Evolutionary conservation across 2,888 invertebrate genomes (phyloP).

Genomic region (Petrolisthes cinctipes): DNA sequence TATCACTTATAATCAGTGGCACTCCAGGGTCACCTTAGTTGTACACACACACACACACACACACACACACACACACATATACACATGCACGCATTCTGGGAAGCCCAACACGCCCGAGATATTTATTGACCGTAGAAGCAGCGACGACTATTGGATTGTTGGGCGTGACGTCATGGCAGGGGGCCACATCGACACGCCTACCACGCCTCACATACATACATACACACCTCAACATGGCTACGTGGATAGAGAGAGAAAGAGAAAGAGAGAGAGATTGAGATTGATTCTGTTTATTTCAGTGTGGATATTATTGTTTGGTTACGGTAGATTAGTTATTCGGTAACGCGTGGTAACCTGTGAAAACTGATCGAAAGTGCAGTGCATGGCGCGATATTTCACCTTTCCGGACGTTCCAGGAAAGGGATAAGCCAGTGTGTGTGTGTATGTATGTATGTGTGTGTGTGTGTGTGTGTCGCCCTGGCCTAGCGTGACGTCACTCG

Average conservation of each 20-base stretch:
- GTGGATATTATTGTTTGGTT: too few relatives aligned
- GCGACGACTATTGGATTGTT: slow-evolving; percentile 21
- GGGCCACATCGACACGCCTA: not conserved
- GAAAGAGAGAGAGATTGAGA: too few relatives aligned
- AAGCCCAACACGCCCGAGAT: slow-evolving; percentile 13
- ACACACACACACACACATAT: slow-evolving; percentile 21
- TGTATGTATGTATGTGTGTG: slow-evolving; percentile 24
- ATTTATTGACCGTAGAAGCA: slow-evolving; percentile 17
- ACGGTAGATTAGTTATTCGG: too few relatives aligned
- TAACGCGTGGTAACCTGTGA: too few relatives aligned
- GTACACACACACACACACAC: slow-evolving; percentile 26
- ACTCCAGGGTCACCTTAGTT: not conserved
- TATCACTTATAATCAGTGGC: not conserved
- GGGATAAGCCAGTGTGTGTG: slow-evolving; percentile 27
- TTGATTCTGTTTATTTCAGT: too few relatives aligned
- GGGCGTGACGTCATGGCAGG: slow-evolving; percentile 15
- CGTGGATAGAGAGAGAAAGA: too few relatives aligned
- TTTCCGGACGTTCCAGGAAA: slow-evolving; percentile 36
- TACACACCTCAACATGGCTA: not conserved
- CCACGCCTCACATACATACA: slow-evolving; percentile 4
- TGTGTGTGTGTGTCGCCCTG: slow-evolving; percentile 27
- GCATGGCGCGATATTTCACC: not conserved
- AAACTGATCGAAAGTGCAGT: too few relatives aligned
- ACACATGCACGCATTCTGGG: not conserved
- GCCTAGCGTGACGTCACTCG: slow-evolving; percentile 47